Conservation (phyloP, 2,888 invertebrate species). For the Drosophila formosana region DNA sequence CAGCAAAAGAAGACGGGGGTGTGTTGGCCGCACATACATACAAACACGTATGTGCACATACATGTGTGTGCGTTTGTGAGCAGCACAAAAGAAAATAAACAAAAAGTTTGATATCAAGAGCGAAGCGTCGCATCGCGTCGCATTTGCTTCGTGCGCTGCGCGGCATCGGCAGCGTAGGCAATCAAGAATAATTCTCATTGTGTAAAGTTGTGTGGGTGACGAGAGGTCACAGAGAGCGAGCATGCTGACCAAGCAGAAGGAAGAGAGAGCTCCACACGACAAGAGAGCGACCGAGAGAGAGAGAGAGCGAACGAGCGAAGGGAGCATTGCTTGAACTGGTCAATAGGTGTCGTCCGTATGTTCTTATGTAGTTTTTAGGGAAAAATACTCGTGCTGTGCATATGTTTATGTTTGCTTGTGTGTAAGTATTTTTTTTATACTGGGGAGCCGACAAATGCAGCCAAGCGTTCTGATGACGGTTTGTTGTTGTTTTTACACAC, state of each 20-base stretch:
- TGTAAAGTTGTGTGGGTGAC: conserved; percentile 68
- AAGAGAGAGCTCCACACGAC: conserved; percentile 21
- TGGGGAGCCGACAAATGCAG: conserved; percentile 52
- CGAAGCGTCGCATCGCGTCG: conserved; percentile 24
- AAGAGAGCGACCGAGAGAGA: background rate
- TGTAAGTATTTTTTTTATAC: background rate
- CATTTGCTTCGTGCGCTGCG: conserved; percentile 33
- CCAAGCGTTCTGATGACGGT: conserved; percentile 45
- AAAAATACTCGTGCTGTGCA: conserved; percentile 40
- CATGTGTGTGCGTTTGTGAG: conserved; percentile 29
- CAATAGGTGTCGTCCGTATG: conserved; percentile 42
- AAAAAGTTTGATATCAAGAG: conserved; percentile 69
- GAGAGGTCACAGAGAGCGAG: conserved; percentile 46
- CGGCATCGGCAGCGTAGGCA: conserved; percentile 37
- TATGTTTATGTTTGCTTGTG: conserved; percentile 4
- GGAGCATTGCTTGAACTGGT: conserved; percentile 41
- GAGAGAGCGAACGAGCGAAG: conserved; percentile 20
- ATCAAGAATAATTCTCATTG: conserved; percentile 65
- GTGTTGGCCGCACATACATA: conserved; percentile 14
- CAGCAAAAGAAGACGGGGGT: conserved; percentile 40
- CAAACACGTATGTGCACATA: background rate
- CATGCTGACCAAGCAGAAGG: conserved; percentile 54
- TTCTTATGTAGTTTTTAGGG: conserved; percentile 39
- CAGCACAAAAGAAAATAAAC: conserved; percentile 74
- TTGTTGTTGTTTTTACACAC: conserved; percentile 31